Base-by-base conservation (phyloP, 1,140 invertebrate genomes). In the Leptinotarsa lineolata region DNA sequence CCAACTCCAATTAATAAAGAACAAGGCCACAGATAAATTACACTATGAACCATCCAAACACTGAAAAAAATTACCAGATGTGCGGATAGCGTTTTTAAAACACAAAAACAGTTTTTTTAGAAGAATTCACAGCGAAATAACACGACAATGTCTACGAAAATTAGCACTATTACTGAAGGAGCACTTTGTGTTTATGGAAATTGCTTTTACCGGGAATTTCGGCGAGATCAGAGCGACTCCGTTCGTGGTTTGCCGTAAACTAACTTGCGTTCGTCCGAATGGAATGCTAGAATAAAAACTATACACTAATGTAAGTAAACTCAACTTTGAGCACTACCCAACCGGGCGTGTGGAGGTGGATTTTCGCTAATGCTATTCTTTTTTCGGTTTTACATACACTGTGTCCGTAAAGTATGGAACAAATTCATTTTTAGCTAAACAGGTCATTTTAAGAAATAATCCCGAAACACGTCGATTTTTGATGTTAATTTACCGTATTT, bases 11-110 rank as follows among this genome's bases (percentile, higher is more conserved):
- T 54, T 54, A 18, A 39, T 39, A 39, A 54, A 54, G n/a, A 54
- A 54, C 48, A 54, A 54, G 48, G 48, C 48, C 48, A 54, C 48
- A 54, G 48, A 54, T 16, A 54, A 54, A 54, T 54, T 18, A 54
- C 48, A 54, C 48, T 54, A 16, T 54, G 48, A 54, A 54, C 48
- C 16, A 54, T 16, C 46, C 15, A 54, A 54, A 54, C 15, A 54
- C 16, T 16, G 48, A 54, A 15, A 18, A n/a, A 54, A 16, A 54
- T 54, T 54, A 54, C 48, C 48, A 54, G n/a, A 39, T 39, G 30
- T 8, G 30, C 30, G 30, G 30, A 39, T 39, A 8, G 2, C 30
- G 30, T 39, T 39, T 11, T 39, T 8, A 39, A 39, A 39, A 39
- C 30, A 39, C 30, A 39, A 30, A 6, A 30, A 39, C 8, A 39